Percentiles rank a stretch among this genome's conserved stretches.
Evolutionary conservation across 2,797 vertebrate genomes (phyloP).

Genomic region (Falco naumanni): DNA sequence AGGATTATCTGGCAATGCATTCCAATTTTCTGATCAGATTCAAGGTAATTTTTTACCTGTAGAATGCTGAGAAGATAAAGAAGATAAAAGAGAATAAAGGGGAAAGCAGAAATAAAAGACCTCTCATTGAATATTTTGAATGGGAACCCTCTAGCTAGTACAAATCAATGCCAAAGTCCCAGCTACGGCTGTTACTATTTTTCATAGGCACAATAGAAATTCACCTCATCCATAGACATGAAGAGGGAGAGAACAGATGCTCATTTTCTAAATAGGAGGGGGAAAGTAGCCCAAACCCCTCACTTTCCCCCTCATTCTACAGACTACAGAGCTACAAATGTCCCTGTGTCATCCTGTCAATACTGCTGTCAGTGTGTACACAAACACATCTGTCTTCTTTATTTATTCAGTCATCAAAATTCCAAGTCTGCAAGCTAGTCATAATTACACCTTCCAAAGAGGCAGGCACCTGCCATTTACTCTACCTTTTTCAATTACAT

Average conservation of each 20-base stretch:
- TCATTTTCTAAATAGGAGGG: neutral
- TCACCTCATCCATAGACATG: neutral
- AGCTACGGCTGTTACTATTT: neutral
- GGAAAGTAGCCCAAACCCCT: neutral
- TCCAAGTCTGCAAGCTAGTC: conserved; percentile 51
- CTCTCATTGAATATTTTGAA: neutral
- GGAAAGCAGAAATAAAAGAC: neutral
- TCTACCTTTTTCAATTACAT: conserved; percentile 53
- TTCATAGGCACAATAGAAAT: neutral
- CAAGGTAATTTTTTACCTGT: neutral
- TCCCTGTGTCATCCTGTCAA: neutral
- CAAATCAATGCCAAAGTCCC: neutral
- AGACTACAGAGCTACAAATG: neutral
- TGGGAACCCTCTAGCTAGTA: neutral
- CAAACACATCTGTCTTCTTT: conserved; percentile 35
- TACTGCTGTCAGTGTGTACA: neutral
- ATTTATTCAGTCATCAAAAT: conserved; percentile 65
- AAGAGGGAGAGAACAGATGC: neutral
- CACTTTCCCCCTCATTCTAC: neutral
- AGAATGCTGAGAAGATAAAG: neutral
- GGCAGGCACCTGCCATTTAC: conserved; percentile 60
- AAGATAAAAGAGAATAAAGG: neutral
- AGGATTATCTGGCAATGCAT: neutral
- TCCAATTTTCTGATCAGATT: neutral
- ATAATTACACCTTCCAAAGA: conserved; percentile 54